phyloP scores from a whole-genome alignment of 2,888 invertebrate species.

The Callinectes sapidus region DNA sequence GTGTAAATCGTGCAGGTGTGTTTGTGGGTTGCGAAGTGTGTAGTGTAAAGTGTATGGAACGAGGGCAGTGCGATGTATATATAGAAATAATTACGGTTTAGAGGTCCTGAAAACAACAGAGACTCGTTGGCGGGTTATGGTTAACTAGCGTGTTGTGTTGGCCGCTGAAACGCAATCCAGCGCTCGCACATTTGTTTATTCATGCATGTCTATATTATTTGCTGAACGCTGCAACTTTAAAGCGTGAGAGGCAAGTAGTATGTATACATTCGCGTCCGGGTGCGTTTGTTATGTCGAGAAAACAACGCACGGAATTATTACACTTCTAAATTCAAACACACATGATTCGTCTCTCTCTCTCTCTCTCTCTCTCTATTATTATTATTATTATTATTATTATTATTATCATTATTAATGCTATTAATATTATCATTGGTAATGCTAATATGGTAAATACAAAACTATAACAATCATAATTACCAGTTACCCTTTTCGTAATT shows the following conservation, averaged over 20 bases:
- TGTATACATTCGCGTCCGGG: background rate
- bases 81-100: background rate
- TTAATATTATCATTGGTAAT: background rate
- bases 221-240: constrained; percentile 27
- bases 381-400: background rate
- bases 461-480: background rate
- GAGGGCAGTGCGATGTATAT: background rate
- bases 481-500: background rate
- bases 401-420: background rate
- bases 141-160: constrained; percentile 15
- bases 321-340: background rate
- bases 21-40: background rate
- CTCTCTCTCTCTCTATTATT: background rate
- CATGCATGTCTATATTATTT: constrained; percentile 20
- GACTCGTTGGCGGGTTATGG: constrained; percentile 2
- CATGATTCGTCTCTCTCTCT: background rate
- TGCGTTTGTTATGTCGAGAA: constrained; percentile 10
- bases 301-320: constrained; percentile 5
- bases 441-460: background rate
- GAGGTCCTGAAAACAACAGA: background rate
- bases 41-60: constrained; percentile 8
- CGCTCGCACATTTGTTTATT: constrained; percentile 3
- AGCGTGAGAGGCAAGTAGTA: background rate
- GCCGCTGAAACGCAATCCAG: background rate
- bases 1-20: background rate